Base-by-base conservation (phyloP, 2,797 vertebrate genomes). In the Echiichthys vipera region DNA sequence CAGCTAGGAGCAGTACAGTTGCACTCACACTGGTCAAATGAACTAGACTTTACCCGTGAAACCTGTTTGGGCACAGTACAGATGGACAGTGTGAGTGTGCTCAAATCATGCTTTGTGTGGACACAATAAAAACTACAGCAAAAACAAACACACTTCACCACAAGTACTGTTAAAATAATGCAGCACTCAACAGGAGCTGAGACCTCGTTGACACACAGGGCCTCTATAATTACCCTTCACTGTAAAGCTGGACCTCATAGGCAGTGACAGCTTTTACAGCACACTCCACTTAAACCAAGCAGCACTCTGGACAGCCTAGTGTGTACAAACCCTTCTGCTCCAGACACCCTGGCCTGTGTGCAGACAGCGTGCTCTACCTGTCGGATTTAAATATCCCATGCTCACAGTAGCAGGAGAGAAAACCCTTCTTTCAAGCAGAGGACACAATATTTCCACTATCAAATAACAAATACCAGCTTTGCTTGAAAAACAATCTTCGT, bases 311-410 rank as follows among this genome's bases (percentile, higher is more conserved):
- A 51, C 24, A 51, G 30, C 14, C 1, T 10, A 46, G 24, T 18
- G 25, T 30, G 14, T 39, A 4, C 32, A 65, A 43, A 12, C 20
- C 8, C n/a, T n/a, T n/a, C n/a, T n/a, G n/a, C n/a, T n/a, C n/a
- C n/a, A n/a, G n/a, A n/a, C n/a, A n/a, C n/a, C n/a, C 30, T 61
- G 64, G 61, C 1, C 36, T 65, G 42, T 42, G 43, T 40, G 20
- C 42, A 34, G 22, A 40, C 54, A 74, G 1, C 29, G 3, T 0
- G 11, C 39, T 37, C 27, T n/a, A 27, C 5, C 22, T 11, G 29
- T 6, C 20, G 24, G 40, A 18, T 25, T 29, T 4, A 62, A 18
- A 32, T 3, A 2, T 18, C 11, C 29, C 25, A 37, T 14, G 14
- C 40, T 46, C 14, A 37, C 12, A 27, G 46, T 1, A 17, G 17